Percentiles rank a stretch among this genome's conserved stretches.
phyloP scores from a whole-genome alignment of 2,888 invertebrate species.

The Conops quadrifasciatus region DNA sequence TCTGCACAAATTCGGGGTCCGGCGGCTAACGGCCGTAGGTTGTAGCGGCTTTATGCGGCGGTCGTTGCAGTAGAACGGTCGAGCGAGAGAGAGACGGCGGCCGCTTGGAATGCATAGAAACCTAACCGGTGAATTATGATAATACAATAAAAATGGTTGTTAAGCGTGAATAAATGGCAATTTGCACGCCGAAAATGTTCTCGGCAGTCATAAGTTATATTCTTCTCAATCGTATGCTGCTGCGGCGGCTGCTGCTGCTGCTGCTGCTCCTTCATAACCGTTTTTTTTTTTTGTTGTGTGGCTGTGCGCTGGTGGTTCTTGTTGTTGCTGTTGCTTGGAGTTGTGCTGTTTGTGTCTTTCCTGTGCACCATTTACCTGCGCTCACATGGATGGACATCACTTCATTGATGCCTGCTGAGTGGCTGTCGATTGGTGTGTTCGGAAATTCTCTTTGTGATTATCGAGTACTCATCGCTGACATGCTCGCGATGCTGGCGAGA shows the following conservation, averaged over 20 bases:
- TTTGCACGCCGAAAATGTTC: constrained; percentile 38
- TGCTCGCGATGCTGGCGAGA: constrained; percentile 28
- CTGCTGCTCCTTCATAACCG: background rate
- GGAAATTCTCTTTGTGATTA: constrained; percentile 41
- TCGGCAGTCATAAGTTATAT: constrained; percentile 21
- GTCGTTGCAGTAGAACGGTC: background rate
- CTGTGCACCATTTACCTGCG: constrained; percentile 4
- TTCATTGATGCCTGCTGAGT: constrained; percentile 38
- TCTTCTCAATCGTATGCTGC: constrained; percentile 34
- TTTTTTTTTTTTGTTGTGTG: constrained; percentile 9
- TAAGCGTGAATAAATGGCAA: constrained; percentile 38
- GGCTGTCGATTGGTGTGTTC: constrained; percentile 43
- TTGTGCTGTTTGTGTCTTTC: constrained; percentile 17
- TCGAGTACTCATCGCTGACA: constrained; percentile 40
- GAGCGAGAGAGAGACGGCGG: too few relatives aligned
- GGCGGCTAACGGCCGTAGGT: background rate
- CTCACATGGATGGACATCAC: constrained; percentile 29
- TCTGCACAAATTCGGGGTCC: constrained; percentile 6
- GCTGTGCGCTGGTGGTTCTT: constrained; percentile 5
- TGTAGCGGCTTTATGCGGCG: background rate
- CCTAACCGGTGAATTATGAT: constrained; percentile 30
- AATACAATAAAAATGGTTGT: constrained; percentile 32
- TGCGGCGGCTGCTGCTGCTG: constrained; percentile 25
- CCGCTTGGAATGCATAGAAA: constrained; percentile 11
- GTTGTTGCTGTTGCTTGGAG: constrained; percentile 15